Evolutionary conservation across 2,113 vertebrate genomes (phyloP).

Genomic region (Perca fluviatilis): DNA sequence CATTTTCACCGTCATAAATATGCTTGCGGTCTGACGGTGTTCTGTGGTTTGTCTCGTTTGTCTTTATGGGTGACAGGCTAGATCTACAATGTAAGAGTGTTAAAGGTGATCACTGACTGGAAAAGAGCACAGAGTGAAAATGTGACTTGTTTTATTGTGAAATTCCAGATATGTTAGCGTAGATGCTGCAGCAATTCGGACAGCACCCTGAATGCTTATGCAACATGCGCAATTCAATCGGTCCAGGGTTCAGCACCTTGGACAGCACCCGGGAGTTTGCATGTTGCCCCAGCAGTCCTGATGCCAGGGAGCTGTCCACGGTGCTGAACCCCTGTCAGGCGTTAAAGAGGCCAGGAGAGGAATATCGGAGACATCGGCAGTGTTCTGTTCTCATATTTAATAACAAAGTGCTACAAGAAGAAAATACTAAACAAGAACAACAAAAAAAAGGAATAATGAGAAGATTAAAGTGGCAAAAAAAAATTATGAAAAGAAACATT

Average conservation of each 20-base stretch:
- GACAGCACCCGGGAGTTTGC: conserved; percentile 13
- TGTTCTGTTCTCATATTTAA: not conserved
- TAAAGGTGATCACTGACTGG: not conserved
- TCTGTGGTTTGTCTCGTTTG: not conserved
- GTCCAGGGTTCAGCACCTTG: conserved; percentile 19
- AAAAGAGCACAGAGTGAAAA: not conserved
- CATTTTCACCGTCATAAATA: not conserved
- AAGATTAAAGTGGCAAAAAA: conserved; percentile 16
- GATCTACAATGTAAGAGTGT: not conserved
- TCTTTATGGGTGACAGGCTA: not conserved
- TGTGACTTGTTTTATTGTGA: not conserved
- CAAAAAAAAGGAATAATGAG: conserved; percentile 2
- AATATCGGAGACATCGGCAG: not conserved
- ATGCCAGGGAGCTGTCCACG: conserved; percentile 50
- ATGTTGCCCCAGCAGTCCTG: not conserved
- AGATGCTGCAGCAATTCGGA: not conserved
- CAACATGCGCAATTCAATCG: not conserved
- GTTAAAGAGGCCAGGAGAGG: not conserved
- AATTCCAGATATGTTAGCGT: not conserved
- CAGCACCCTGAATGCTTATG: conserved; percentile 44
- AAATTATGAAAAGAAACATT: conserved; percentile 1
- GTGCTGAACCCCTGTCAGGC: conserved; percentile 56
- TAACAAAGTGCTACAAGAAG: conserved; percentile 4
- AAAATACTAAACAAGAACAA: conserved; percentile 24
- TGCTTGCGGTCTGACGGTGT: not conserved